Evolutionary conservation across 2,113 vertebrate genomes (phyloP).

Genomic region (Poicephalus gulielmi): DNA sequence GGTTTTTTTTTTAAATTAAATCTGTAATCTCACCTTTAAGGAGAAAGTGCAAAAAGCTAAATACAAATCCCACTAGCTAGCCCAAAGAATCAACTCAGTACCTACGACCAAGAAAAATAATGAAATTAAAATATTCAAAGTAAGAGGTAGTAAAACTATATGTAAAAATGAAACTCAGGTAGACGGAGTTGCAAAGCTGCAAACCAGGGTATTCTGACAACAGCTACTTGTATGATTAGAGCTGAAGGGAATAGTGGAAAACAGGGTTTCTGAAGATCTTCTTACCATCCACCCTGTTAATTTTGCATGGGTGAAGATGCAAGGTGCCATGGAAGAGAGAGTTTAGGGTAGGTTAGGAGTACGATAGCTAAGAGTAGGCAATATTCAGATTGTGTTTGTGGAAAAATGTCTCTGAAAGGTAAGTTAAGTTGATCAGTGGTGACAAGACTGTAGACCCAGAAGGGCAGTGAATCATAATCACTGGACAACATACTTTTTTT

Average conservation of each 20-base stretch:
- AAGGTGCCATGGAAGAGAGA: not conserved
- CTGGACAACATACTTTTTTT: not conserved
- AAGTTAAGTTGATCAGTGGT: not conserved
- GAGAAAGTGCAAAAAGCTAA: not conserved
- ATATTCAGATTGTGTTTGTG: not conserved
- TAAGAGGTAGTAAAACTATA: not conserved
- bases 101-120: not conserved
- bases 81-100: not conserved
- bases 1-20: not conserved
- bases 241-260: not conserved
- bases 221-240: not conserved
- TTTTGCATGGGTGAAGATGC: not conserved
- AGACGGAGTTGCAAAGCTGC: not conserved
- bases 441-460: not conserved
- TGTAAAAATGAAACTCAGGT: not conserved
- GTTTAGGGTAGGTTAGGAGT: not conserved
- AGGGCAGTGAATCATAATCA: not conserved
- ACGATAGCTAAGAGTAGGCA: not conserved
- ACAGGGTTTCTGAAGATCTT: not conserved
- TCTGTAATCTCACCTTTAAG: not conserved
- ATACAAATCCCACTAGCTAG: not conserved
- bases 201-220: not conserved
- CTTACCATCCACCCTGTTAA: not conserved
- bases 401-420: not conserved
- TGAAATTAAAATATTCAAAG: not conserved